Percentiles rank a stretch among this genome's conserved stretches.
Evolutionary conservation across 1,140 invertebrate species (phyloP).

Genomic region (Drosophila yakuba): DNA sequence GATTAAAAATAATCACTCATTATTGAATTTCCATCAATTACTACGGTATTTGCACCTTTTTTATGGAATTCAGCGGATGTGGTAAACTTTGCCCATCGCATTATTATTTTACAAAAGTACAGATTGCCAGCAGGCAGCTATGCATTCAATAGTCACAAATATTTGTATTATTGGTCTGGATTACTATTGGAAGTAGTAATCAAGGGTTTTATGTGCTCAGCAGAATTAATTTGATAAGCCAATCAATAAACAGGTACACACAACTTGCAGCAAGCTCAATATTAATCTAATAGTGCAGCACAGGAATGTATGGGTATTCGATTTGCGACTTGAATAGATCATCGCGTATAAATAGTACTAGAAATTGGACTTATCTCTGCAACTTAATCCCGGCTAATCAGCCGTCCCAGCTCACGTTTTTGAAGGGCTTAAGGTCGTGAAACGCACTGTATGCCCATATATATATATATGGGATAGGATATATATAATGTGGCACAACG

Average conservation of each 20-base stretch:
- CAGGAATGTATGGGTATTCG: neutral
- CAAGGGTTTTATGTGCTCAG: conserved; percentile 6
- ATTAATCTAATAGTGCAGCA: neutral
- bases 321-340: neutral
- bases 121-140: neutral
- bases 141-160: neutral
- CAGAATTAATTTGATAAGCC: conserved; percentile 23
- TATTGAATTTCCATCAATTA: neutral
- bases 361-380: neutral
- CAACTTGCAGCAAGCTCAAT: neutral
- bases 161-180: neutral
- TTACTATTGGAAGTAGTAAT: too few species aligned
- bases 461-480: neutral
- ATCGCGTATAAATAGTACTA: neutral
- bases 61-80: too few species aligned
- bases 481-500: conserved; percentile 2
- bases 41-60: neutral
- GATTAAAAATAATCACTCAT: neutral
- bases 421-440: neutral
- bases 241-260: neutral
- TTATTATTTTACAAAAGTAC: neutral
- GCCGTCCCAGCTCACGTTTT: too few species aligned
- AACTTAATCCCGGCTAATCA: neutral
- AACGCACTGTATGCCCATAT: neutral
- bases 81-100: too few species aligned